A percentile compares a stretch with the other conserved stretches of the same genome.
Evolutionary conservation across 1,140 invertebrate species (phyloP).

Genomic region (Scylla paramamosain): DNA sequence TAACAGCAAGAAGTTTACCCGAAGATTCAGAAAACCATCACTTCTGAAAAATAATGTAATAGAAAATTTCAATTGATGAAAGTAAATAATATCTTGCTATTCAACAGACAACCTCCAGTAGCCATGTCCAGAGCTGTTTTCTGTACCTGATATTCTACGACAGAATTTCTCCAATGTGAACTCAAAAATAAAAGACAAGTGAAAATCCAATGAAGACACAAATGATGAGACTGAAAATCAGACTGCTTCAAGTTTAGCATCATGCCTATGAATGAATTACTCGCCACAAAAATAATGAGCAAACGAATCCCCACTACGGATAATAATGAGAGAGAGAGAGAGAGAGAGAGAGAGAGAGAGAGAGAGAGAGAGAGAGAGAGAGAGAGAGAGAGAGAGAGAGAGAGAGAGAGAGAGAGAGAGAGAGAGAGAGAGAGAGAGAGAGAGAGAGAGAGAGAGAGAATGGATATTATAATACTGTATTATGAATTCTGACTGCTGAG

Average conservation of each 20-base stretch:
- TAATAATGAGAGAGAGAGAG: no score
- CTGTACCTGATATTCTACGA: no score
- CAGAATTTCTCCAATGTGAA: background rate
- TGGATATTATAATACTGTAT: no score
- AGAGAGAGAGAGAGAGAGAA: no score
- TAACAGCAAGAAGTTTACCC: background rate
- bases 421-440: no score
- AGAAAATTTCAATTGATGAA: background rate
- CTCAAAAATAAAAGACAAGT: background rate
- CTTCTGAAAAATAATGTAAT: constrained; percentile 24
- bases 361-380: no score
- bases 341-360: no score
- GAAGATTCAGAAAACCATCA: constrained; percentile 5
- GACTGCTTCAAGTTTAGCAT: background rate
- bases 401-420: no score
- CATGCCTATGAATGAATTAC: background rate
- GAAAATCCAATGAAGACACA: background rate
- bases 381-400: no score
- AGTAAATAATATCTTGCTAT: background rate
- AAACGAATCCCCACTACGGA: no score
- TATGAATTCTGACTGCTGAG: no score
- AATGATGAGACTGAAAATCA: background rate
- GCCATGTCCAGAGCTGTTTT: background rate
- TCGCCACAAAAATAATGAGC: no score
- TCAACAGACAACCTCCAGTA: background rate